Evolutionary conservation across 2,797 vertebrate species (phyloP).

Genomic region (Chrosomus eos): DNA sequence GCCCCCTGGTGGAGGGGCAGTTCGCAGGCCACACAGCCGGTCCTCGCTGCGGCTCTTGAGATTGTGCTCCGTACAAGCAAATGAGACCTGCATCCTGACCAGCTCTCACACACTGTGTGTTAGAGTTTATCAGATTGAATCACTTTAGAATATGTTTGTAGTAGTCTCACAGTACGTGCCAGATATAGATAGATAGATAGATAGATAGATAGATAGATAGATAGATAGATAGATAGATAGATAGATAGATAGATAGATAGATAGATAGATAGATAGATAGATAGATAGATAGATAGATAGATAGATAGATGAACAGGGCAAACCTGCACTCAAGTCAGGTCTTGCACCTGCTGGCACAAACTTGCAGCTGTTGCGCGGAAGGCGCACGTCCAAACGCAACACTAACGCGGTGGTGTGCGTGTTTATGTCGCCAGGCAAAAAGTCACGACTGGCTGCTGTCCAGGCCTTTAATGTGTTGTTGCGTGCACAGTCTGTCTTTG

Average conservation of each 20-base stretch:
- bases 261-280: slow-evolving; percentile 19
- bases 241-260: slow-evolving; percentile 21
- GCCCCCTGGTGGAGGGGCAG: slow-evolving; percentile 79
- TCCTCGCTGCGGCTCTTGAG: slow-evolving; percentile 85
- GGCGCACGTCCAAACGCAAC: slow-evolving; percentile 1
- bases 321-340: slow-evolving; percentile 16
- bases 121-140: background rate
- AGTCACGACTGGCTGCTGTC: slow-evolving; percentile 67
- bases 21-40: slow-evolving; percentile 81
- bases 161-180: background rate
- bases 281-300: slow-evolving; percentile 5
- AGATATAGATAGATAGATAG: background rate
- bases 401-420: slow-evolving; percentile 58
- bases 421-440: slow-evolving; percentile 66
- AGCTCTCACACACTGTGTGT: slow-evolving; percentile 13
- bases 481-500: slow-evolving; percentile 72
- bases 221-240: background rate
- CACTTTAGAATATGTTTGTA: background rate
- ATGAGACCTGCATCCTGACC: slow-evolving; percentile 83
- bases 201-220: background rate
- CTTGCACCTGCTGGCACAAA: slow-evolving; percentile 33
- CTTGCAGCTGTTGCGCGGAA: slow-evolving; percentile 32
- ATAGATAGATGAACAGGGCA: background rate
- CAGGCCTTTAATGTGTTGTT: slow-evolving; percentile 71
- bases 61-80: slow-evolving; percentile 86